Percentiles rank a stretch among this genome's conserved stretches.
phyloP scores from a whole-genome alignment of 1,140 invertebrate species.

The Drosophila equinoxialis region DNA sequence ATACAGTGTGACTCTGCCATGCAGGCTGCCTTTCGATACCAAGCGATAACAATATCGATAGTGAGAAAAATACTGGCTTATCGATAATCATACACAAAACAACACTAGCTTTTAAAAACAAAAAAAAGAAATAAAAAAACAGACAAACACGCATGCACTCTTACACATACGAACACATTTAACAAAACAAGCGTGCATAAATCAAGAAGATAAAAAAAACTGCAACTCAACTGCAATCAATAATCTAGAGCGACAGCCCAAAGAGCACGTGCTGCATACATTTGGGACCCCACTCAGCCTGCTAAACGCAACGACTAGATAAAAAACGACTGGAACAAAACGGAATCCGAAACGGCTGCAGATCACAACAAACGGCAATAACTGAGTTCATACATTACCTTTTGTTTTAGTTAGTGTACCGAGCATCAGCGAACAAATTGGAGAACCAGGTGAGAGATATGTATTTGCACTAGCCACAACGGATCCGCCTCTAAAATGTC shows the following conservation, averaged over 20 bases:
- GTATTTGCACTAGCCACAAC: not conserved
- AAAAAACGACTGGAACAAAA: not conserved
- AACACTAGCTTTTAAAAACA: conserved; percentile 7
- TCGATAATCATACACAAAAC: not conserved
- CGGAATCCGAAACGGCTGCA: not conserved
- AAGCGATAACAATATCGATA: not conserved
- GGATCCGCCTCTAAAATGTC: conserved; percentile 24
- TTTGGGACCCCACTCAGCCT: not conserved
- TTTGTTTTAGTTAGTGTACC: not conserved
- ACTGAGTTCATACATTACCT: not conserved
- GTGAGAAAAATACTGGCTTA: not conserved
- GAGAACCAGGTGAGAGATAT: not conserved
- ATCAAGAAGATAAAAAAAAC: conserved; percentile 42
- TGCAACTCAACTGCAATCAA: conserved; percentile 32
- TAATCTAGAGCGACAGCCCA: conserved; percentile 10
- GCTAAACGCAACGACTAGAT: not conserved
- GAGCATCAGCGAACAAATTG: not conserved
- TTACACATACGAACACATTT: conserved; percentile 8
- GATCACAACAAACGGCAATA: conserved; percentile 10
- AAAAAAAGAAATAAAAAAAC: not conserved
- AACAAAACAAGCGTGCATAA: conserved; percentile 20
- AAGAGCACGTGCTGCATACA: conserved; percentile 32
- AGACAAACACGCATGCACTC: not conserved
- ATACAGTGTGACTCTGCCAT: not conserved
- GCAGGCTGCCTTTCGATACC: not conserved